A percentile compares a stretch with the other conserved stretches of the same genome.
Conservation (phyloP, 2,797 vertebrate genomes). For the Cryptoprocta ferox region DNA sequence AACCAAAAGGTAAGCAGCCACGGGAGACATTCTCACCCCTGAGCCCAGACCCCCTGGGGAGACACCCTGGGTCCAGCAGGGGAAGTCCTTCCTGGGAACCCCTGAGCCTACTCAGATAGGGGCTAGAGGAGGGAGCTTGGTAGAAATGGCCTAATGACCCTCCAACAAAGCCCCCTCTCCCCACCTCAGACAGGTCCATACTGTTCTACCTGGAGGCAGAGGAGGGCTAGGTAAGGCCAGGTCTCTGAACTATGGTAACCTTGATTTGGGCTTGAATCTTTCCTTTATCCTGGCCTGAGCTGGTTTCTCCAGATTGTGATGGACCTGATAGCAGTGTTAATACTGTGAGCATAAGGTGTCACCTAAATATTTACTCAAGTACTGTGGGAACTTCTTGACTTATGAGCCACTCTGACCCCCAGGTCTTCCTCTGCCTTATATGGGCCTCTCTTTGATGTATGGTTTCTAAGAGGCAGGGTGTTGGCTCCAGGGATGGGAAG, state of each 20-base stretch:
- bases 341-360: background rate
- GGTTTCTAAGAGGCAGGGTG: background rate
- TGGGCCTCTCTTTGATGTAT: background rate
- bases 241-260: background rate
- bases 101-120: background rate
- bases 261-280: background rate
- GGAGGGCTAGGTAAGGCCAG: background rate
- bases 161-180: background rate
- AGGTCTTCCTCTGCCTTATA: background rate
- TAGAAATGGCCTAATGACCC: background rate
- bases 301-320: background rate
- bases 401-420: background rate
- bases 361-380: background rate
- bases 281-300: background rate
- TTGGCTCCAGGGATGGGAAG: background rate
- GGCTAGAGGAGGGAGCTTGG: background rate
- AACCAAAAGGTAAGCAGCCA: conserved; percentile 92
- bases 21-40: background rate
- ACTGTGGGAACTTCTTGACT: background rate
- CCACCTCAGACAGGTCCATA: background rate
- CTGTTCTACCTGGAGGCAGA: background rate
- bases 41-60: background rate
- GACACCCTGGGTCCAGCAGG: background rate
- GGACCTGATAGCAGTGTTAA: background rate
- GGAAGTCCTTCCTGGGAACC: background rate